Evolutionary conservation across 2,113 vertebrate species (phyloP), one percentile per base, ranked within the genome.

Genomic region (Aythya baeri): DNA sequence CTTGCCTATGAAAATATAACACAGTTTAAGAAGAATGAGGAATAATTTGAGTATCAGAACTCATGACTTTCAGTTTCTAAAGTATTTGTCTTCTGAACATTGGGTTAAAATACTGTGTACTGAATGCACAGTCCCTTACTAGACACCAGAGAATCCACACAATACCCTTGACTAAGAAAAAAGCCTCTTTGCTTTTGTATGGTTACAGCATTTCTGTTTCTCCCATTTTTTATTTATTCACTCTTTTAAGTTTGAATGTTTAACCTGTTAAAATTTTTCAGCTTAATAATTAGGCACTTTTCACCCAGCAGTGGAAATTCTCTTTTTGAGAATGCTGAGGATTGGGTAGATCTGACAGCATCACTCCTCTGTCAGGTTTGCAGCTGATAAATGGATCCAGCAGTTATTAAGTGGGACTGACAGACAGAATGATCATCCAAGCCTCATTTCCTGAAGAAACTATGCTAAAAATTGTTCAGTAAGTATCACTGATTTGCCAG

Each of bases 391-490:
- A 86, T 27, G 2, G 61, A 89, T 61, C 27, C 70, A 89, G 27
- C 43, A 91, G 41, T 76, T 84, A 79, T 82, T 89, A 76, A 76
- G 11, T 13, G 32, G 82, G 49, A 89, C 70, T 91, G 85, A 86
- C 44, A 80, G 83, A 77, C 27, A 67, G 21, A 66, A 31, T 58
- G 75, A 67, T 88, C 50, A 88, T 93, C 43, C 32, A 94, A 91
- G 31, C 41, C 68, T 86, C 88, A 62, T 91, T 94, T 91, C 79
- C 86, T 80, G 65, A 80, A 96, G 75, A 91, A 95, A 73, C 6
- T 15, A 89, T n/a, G 50, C 41, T 86, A 93, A 89, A 94, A 94
- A 88, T 77, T 91, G 12, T 62, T 80, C 67, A 20, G 72, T 83
- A 90, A 63, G 90, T 90, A 88, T 54, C 52, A 36, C 29, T 83